phyloP scores from a whole-genome alignment of 2,888 invertebrate genomes.

The Drosophila multiciliata region DNA sequence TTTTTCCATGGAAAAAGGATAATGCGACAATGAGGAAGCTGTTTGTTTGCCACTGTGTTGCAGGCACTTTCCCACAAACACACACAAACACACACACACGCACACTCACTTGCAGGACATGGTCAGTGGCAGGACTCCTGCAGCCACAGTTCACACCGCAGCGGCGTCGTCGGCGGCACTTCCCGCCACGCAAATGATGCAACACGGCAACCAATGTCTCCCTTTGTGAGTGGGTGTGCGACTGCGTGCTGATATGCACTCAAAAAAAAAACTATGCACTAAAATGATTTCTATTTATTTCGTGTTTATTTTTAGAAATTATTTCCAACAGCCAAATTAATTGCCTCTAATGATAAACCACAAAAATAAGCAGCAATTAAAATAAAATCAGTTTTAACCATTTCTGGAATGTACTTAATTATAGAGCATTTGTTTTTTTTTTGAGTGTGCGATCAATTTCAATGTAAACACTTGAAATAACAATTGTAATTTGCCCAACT shows the following conservation, averaged over 20 bases:
- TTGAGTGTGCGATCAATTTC: conserved; percentile 55
- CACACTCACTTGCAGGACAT: not conserved
- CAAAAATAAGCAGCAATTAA: not conserved
- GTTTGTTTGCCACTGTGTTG: conserved; percentile 11
- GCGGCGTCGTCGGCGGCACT: conserved; percentile 20
- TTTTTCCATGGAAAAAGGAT: conserved; percentile 55
- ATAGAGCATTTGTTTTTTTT: not conserved
- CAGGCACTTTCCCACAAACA: conserved; percentile 40
- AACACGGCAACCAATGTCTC: conserved; percentile 17
- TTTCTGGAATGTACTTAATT: not conserved
- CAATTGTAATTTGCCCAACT: conserved; percentile 74
- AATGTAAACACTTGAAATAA: conserved; percentile 68
- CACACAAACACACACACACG: not conserved
- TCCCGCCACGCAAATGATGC: conserved; percentile 38
- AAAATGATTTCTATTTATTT: not conserved
- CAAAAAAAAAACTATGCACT: not conserved
- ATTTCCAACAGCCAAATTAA: not conserved
- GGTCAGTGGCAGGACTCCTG: conserved; percentile 38
- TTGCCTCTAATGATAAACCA: not conserved
- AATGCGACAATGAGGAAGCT: conserved; percentile 58
- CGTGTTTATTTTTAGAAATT: not conserved
- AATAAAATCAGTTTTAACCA: not conserved
- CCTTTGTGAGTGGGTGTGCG: conserved; percentile 15
- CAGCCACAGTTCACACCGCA: conserved; percentile 51
- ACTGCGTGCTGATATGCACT: conserved; percentile 19